Base-by-base conservation (phyloP, 2,797 vertebrate genomes). In the Sebastes glaucus region DNA sequence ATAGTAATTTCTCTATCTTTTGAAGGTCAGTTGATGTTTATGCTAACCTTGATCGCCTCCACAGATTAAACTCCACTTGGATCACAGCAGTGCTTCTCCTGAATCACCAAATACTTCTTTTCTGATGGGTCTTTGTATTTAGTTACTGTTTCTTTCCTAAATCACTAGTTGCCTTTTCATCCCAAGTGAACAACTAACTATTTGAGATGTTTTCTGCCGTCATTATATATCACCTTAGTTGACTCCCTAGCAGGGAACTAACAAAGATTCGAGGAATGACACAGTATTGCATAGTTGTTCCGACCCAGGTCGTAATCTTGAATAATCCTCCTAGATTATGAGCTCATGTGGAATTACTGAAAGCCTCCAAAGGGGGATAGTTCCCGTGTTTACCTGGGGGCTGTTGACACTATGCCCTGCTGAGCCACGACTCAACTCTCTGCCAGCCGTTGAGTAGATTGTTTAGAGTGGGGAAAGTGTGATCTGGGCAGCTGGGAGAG, bases 271-370 rank as follows among this genome's bases (percentile, higher is more conserved):
- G 71, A 66, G 68, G 22, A 80, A 81, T 87, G 86, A 69, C 77
- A 78, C 77, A 60, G 77, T 52, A 63, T 30, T 49, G 66, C 87
- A 85, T 80, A 75, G 78, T 79, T 68, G 20, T 81, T 84, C 76
- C 11, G 49, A 80, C 73, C 73, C 68, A 74, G 73, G 46, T 88
- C 66, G 87, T 88, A 84, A 85, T 88, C 74, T 80, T 71, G 20
- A 81, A 78, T 90, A 91, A 91, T 86, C 78, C 80, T 8, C 7
- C 69, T 59, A 75, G 87, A 91, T 89, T 91, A 88, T 66, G 76
- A 74, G 73, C 53, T 81, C 65, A 63, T 78, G 71, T 67, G 79
- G 77, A 76, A 72, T 84, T 88, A 80, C 35, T 82, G 65, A 86
- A 85, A 81, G 46, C 66, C 64, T 87, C 61, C 23, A 55, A 69